A percentile compares a stretch with the other conserved stretches of the same genome.
Conservation (phyloP, 2,113 vertebrate species). For the Jacana jacana region DNA sequence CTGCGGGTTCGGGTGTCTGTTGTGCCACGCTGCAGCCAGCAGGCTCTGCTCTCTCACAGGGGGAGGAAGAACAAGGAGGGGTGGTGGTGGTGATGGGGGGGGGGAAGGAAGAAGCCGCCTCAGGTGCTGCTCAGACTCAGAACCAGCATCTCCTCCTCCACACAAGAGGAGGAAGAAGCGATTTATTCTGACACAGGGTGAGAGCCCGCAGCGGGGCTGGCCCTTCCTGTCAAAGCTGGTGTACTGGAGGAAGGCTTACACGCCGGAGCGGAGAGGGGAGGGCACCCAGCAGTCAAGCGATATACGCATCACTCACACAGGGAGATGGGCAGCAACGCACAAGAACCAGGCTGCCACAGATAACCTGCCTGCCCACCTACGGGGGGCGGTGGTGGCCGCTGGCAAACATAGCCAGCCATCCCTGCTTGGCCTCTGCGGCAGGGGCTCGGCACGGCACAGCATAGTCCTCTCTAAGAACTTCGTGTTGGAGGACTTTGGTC, state of each 20-base stretch:
- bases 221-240: neutral
- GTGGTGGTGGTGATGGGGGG: too few species aligned
- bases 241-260: neutral
- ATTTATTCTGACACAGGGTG: conserved; percentile 28
- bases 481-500: neutral
- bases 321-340: neutral
- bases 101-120: neutral
- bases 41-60: neutral
- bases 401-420: neutral
- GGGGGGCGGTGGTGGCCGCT: neutral
- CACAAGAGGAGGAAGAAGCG: neutral
- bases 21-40: neutral
- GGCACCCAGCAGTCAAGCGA: neutral
- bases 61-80: neutral
- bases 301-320: neutral
- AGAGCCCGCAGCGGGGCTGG: neutral
- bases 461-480: neutral
- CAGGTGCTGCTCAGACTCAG: neutral
- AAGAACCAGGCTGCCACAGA: neutral
- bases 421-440: neutral
- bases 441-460: neutral
- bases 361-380: neutral
- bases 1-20: neutral
- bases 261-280: neutral
- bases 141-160: neutral